Base-by-base conservation (phyloP, 2,113 vertebrate species). In the Ciconia boyciana region DNA sequence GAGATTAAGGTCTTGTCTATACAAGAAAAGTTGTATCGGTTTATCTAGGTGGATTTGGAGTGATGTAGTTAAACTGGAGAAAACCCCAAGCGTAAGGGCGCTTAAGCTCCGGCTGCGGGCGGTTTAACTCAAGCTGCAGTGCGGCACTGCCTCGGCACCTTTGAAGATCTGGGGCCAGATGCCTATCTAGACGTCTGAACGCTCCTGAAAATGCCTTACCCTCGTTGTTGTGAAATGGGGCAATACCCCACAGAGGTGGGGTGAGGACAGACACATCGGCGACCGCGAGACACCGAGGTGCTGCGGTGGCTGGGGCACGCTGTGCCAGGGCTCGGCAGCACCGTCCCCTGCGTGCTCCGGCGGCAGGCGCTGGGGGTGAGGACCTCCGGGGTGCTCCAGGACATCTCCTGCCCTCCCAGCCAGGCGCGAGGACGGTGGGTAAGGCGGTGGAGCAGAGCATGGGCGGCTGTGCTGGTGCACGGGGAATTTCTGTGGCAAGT, bases 1-100 rank as follows among this genome's bases (percentile, higher is more conserved):
- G 77, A 93, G 89, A 97, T 96, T 96, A 94, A 36, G 34, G 94
- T 94, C 96, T 96, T 97, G 96, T 91, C 97, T 97, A 89, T 82
- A 94, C 94, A 96, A 76, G 95, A 94, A 96, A 76, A 83, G 80
- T 93, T 94, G 83, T 93, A 96, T 94, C 77, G 12, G 87, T 95
- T 96, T 92, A 93, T 96, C 92, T 91, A 77, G 72, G 49, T 95
- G 70, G 43, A 74, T 91, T 91, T 79, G 72, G 87, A 96, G 76
- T 79, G 66, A 69, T 93, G 91, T 54, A 95, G 89, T 91, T 79
- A 66, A 87, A 83, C 77, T 61, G 81, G 78, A 94, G 94, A 91
- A 94, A 95, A 82, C 78, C 87, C 85, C 92, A 80, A 79, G 41
- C 2, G 2, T 0, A 61, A 78, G 54, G 91, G 77, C 20, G 7